Evolutionary conservation across 2,888 invertebrate species (phyloP), one percentile per base, ranked within the genome.

Genomic region (Lycocerus yunnanus): DNA sequence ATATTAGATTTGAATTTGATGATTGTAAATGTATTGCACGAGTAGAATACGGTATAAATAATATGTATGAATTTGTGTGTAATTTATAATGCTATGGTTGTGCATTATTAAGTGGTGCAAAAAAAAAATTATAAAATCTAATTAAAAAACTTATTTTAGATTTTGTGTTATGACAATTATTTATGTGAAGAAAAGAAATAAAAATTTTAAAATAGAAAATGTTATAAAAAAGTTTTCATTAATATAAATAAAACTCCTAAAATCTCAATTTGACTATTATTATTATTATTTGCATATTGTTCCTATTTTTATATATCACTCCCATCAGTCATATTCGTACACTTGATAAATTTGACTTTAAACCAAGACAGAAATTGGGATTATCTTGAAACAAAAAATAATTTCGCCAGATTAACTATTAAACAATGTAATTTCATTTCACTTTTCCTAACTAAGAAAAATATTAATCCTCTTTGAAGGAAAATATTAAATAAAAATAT

Each of bases 141-240:
- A 76, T 74, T 73, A 66, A 74, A 77, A 78, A 20, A 63, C n/a
- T 18, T 78, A 77, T 67, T 77, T 78, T 72, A 77, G 79, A 80
- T 78, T 75, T 71, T 81, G 78, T 81, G 80, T 80, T 80, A 81
- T 80, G 79, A 82, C 80, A 79, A 81, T 76, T 71, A 75, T 75
- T 74, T 71, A 75, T 71, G 71, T 77, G 76, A 76, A 73, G 75
- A 81, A 82, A 75, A 76, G 78, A 15, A 74, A 71, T 83, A 84
- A 85, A 85, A 85, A 84, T 79, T 83, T 84, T 81, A 85, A 85
- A 84, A 83, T 78, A 74, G 71, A 82, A 70, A 75, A 72, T 72
- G 75, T 75, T 75, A 72, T 59, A 75, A 75, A 75, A 72, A 69
- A 63, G 61, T 14, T 73, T 73, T 72, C 27, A 70, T 69, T 75